Evolutionary conservation across 2,888 invertebrate genomes (phyloP).

Genomic region (Caenorhabditis auriculariae): DNA sequence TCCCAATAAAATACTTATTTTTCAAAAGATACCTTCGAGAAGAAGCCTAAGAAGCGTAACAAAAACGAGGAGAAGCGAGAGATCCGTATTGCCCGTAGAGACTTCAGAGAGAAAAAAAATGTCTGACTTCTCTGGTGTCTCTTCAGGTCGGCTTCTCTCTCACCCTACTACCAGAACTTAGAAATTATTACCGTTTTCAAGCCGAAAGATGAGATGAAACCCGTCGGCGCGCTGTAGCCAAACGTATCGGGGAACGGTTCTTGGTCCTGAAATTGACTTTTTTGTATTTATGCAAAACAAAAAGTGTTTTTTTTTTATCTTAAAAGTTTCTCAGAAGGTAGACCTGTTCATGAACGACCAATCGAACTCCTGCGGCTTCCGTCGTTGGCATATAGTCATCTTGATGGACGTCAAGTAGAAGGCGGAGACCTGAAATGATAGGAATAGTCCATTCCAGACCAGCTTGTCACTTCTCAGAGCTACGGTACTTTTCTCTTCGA

Average conservation of each 20-base stretch:
- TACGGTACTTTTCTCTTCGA: too few relatives aligned
- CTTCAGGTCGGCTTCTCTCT: not conserved
- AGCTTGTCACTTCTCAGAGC: too few relatives aligned
- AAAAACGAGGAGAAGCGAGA: too few relatives aligned
- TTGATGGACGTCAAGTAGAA: slow-evolving; percentile 62
- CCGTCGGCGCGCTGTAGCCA: slow-evolving; percentile 62
- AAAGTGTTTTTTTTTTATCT: too few relatives aligned
- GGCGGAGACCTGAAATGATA: slow-evolving; percentile 49
- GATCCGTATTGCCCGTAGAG: too few relatives aligned
- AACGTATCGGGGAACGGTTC: slow-evolving; percentile 63
- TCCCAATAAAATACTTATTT: too few relatives aligned
- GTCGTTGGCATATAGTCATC: slow-evolving; percentile 63
- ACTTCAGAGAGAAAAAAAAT: too few relatives aligned
- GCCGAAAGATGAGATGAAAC: slow-evolving; percentile 63
- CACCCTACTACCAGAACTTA: not conserved
- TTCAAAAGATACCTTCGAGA: not conserved
- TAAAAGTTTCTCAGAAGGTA: not conserved
- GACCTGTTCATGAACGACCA: slow-evolving; percentile 53
- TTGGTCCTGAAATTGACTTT: slow-evolving; percentile 48
- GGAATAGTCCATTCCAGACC: too few relatives aligned
- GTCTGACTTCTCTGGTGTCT: too few relatives aligned
- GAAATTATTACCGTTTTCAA: slow-evolving; percentile 62
- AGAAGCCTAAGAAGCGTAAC: too few relatives aligned
- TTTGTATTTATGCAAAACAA: too few relatives aligned
- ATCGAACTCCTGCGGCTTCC: slow-evolving; percentile 60